Conservation (phyloP, 2,888 invertebrate species). For the Lepidochitona cinerea region DNA sequence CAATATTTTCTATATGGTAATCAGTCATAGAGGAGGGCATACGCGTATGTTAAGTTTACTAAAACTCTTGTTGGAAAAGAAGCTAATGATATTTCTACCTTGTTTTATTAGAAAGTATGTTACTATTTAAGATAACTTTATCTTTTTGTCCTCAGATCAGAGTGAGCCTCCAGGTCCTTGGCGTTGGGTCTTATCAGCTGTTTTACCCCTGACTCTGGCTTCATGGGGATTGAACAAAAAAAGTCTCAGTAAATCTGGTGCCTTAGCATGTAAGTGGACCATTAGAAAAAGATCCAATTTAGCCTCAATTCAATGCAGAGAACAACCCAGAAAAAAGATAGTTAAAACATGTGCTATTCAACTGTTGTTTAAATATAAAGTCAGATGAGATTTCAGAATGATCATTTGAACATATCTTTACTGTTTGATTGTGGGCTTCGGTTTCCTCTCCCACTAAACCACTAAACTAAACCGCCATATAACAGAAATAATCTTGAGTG, state of each 20-base stretch:
- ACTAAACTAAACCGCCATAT: background rate
- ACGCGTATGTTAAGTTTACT: no score
- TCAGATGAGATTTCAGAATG: no score
- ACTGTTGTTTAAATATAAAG: no score
- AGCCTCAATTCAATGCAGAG: no score
- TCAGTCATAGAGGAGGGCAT: no score
- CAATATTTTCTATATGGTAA: background rate
- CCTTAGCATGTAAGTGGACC: constrained; percentile 78
- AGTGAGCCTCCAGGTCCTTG: constrained; percentile 57
- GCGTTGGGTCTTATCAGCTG: constrained; percentile 77
- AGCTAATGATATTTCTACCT: background rate
- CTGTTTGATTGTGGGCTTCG: no score
- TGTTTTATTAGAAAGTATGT: background rate
- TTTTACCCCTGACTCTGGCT: constrained; percentile 79
- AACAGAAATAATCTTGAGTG: background rate
- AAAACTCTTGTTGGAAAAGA: background rate
- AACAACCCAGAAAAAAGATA: no score
- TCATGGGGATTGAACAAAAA: constrained; percentile 79
- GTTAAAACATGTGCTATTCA: no score
- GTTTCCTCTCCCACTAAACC: background rate
- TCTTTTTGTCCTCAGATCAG: constrained; percentile 38
- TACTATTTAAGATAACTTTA: background rate
- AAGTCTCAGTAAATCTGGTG: constrained; percentile 81
- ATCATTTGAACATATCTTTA: no score
- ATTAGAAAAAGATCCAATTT: no score